A percentile compares a stretch with the other conserved stretches of the same genome.
These are phyloP conservation scores for Pleuronectes platessa DNA, from an alignment of 2,113 vertebrate species.

Conservation along the genomic window DNA sequence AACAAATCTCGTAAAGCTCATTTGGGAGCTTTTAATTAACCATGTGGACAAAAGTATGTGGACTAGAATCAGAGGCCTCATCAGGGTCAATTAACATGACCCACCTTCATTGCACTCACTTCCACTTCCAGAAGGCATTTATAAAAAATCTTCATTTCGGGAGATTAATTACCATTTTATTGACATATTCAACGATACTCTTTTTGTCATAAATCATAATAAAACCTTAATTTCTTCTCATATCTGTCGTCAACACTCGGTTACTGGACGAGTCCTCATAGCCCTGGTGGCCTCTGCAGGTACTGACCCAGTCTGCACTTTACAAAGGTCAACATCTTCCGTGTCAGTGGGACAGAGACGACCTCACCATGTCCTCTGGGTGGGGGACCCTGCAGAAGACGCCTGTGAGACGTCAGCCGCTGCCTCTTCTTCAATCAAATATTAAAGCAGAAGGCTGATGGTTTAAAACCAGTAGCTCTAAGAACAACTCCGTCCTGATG, in stretches of 20 bases:
- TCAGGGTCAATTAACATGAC: no score
- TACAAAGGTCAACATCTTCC: slow-evolving; percentile 34
- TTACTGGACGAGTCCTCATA: no score
- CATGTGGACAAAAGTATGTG: no score
- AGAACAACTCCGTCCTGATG: slow-evolving; percentile 28
- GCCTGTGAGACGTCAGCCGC: slow-evolving; percentile 29
- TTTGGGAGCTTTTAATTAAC: no score
- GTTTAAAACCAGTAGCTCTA: slow-evolving; percentile 25
- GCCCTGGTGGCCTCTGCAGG: not conserved
- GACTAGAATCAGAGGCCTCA: no score
- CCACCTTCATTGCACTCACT: no score
- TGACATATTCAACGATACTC: no score
- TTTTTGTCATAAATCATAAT: no score
- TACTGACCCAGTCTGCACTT: not conserved
- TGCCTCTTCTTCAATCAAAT: slow-evolving; percentile 64
- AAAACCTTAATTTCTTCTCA: not conserved
- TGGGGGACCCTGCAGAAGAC: slow-evolving; percentile 33
- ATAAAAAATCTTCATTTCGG: no score
- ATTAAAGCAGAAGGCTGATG: slow-evolving; percentile 57
- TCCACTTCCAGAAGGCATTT: no score
- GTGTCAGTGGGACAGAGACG: slow-evolving; percentile 45
- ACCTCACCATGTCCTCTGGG: slow-evolving; percentile 18
- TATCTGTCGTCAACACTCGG: not conserved
- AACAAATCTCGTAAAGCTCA: no score
- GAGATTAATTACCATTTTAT: no score